These are phyloP conservation scores for Thyatira batis DNA, from an alignment of 2,888 invertebrate genomes.

Conservation along the genomic window DNA sequence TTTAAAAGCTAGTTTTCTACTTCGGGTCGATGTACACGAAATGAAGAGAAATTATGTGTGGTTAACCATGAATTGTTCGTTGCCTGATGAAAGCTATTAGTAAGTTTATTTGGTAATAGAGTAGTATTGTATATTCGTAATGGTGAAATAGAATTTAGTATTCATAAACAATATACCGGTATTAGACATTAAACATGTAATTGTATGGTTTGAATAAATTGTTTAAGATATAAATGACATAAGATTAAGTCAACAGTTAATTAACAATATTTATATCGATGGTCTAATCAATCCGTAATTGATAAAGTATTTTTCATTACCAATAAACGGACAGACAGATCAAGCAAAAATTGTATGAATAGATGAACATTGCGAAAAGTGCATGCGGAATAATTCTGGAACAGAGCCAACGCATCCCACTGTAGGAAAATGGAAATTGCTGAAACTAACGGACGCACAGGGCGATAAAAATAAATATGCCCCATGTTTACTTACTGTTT, in stretches of 20 bases:
- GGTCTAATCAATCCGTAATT: no score
- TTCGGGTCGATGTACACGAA: not conserved
- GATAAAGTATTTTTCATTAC: no score
- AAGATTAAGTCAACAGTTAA: no score
- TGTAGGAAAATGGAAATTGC: conserved; percentile 30
- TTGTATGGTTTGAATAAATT: no score
- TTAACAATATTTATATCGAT: no score
- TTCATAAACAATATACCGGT: not conserved
- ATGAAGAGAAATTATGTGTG: not conserved
- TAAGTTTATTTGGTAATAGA: not conserved
- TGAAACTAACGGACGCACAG: conserved; percentile 21
- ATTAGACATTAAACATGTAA: no score
- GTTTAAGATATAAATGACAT: no score
- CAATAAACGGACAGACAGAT: not conserved
- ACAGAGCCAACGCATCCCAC: conserved; percentile 34
- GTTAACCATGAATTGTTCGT: not conserved
- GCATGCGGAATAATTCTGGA: conserved; percentile 34
- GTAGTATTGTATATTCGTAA: not conserved
- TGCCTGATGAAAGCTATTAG: not conserved
- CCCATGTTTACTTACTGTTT: conserved; percentile 10
- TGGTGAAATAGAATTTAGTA: not conserved
- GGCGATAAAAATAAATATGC: conserved; percentile 27
- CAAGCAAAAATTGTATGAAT: conserved; percentile 18
- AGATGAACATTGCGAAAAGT: conserved; percentile 25
- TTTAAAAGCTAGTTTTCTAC: not conserved